phyloP scores from a whole-genome alignment of 2,113 vertebrate genomes.

The Microtus ochrogaster region DNA sequence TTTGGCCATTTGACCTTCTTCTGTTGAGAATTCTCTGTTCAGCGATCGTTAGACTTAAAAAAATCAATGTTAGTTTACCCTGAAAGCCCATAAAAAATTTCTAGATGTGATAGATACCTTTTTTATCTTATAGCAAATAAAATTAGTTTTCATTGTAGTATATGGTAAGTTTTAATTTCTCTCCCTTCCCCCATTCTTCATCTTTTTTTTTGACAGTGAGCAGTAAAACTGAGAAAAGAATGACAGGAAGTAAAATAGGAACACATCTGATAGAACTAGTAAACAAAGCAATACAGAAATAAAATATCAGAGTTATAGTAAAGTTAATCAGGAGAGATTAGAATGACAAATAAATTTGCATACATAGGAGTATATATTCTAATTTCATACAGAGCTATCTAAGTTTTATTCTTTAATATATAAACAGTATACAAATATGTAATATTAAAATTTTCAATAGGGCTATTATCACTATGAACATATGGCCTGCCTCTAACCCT shows the following conservation, averaged over 20 bases:
- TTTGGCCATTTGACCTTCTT: no score
- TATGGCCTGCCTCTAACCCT: neutral
- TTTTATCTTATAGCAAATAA: neutral
- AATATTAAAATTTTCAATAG: neutral
- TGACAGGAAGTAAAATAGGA: neutral
- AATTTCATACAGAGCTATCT: neutral
- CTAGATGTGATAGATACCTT: neutral
- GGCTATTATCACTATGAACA: neutral
- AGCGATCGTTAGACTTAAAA: neutral
- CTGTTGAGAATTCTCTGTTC: no score
- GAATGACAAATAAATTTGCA: neutral
- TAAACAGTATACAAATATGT: neutral
- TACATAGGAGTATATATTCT: neutral
- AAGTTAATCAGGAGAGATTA: neutral
- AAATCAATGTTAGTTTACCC: neutral
- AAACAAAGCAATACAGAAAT: neutral
- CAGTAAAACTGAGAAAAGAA: neutral
- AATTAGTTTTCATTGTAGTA: neutral
- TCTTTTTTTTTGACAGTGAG: neutral
- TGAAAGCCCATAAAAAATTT: neutral
- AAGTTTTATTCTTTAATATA: neutral
- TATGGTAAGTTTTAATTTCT: neutral
- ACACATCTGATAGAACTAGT: neutral
- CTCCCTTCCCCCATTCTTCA: neutral
- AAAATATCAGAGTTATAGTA: neutral